A percentile compares a stretch with the other conserved stretches of the same genome.
Evolutionary conservation across 2,888 invertebrate genomes (phyloP).

Genomic region (Opisthograptis luteolata): DNA sequence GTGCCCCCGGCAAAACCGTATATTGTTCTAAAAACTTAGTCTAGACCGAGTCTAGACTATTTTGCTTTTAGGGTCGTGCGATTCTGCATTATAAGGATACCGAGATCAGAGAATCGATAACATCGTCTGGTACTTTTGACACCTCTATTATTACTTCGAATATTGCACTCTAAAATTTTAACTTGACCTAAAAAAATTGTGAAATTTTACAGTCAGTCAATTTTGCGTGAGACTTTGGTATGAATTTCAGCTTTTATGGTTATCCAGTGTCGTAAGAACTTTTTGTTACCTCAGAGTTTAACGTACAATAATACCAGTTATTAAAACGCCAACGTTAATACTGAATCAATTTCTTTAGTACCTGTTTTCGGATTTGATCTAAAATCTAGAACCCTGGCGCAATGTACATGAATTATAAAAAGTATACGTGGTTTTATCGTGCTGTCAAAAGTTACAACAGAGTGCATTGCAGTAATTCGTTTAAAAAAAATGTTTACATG

Average conservation of each 20-base stretch:
- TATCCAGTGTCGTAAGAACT: neutral
- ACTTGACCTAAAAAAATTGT: too few relatives aligned
- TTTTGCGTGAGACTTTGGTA: too few relatives aligned
- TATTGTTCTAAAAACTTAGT: conserved; percentile 58
- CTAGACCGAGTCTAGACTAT: conserved; percentile 77
- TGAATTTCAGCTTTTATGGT: neutral
- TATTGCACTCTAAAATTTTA: too few relatives aligned
- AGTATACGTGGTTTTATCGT: conserved; percentile 30
- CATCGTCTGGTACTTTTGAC: conserved; percentile 31
- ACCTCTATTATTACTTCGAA: neutral
- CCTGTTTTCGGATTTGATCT: too few relatives aligned
- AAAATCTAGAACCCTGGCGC: too few relatives aligned
- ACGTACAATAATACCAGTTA: too few relatives aligned
- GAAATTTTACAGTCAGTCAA: too few relatives aligned
- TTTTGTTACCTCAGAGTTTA: neutral
- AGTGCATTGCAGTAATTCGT: conserved; percentile 12
- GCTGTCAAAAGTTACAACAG: conserved; percentile 32
- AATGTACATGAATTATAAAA: conserved; percentile 42
- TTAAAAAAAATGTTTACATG: neutral
- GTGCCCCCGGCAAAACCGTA: conserved; percentile 25
- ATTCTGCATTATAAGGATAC: conserved; percentile 41
- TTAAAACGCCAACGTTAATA: too few relatives aligned
- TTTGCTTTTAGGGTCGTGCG: conserved; percentile 39
- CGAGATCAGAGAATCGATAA: conserved; percentile 41
- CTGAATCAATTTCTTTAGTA: too few relatives aligned